Percentiles rank a stretch among this genome's conserved stretches.
Conservation (phyloP, 2,113 vertebrate genomes). For the Gobio gobio region DNA sequence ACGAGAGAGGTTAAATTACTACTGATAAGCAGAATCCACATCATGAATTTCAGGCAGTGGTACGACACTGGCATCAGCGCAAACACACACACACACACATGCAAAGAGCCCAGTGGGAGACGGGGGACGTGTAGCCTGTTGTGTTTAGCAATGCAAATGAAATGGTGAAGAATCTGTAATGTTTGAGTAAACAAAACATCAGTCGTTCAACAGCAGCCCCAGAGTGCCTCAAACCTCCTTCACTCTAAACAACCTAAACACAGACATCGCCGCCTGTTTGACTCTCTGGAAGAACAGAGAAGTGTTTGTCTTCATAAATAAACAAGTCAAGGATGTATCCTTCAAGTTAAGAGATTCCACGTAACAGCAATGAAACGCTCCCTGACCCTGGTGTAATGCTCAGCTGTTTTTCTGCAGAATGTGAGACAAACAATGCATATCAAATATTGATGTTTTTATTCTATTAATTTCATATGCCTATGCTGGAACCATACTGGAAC, state of each 20-base stretch:
- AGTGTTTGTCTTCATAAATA: conserved; percentile 47
- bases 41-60: conserved; percentile 16
- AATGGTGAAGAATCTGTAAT: conserved; percentile 26
- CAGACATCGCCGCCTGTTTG: conserved; percentile 1
- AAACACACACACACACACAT: conserved; percentile 17
- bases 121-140: not conserved
- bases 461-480: not conserved
- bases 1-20: conserved; percentile 26
- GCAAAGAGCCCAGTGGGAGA: not conserved
- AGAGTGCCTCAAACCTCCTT: conserved; percentile 7
- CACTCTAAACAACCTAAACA: not conserved
- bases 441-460: not conserved
- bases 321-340: conserved; percentile 36
- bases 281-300: not conserved
- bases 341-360: conserved; percentile 14
- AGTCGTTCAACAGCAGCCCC: conserved; percentile 21
- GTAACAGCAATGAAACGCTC: conserved; percentile 32
- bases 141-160: conserved; percentile 47
- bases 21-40: conserved; percentile 31
- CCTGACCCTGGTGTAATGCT: conserved; percentile 5
- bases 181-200: conserved; percentile 47
- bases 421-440: not conserved
- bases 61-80: not conserved
- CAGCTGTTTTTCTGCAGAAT: not conserved
- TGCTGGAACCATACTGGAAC: not conserved